phyloP scores from a whole-genome alignment of 2,113 vertebrate species.

The Coturnix japonica region DNA sequence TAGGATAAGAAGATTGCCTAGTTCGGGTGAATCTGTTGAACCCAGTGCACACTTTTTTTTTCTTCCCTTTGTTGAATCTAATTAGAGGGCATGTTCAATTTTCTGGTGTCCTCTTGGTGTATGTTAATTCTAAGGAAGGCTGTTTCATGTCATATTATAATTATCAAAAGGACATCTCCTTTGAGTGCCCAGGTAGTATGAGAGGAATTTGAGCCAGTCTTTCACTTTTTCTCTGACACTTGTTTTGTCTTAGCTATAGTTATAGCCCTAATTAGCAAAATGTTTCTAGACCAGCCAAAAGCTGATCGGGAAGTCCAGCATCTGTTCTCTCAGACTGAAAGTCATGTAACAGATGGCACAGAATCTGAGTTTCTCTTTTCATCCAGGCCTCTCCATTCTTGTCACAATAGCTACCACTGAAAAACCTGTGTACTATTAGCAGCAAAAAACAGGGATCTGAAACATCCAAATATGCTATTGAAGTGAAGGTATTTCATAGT shows the following conservation, averaged over 20 bases:
- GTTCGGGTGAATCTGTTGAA: neutral
- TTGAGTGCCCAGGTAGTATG: neutral
- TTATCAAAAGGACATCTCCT: neutral
- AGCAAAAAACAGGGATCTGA: neutral
- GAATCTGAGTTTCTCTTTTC: constrained; percentile 52
- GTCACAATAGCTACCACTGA: constrained; percentile 34
- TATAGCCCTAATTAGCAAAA: constrained; percentile 57
- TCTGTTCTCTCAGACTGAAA: constrained; percentile 72
- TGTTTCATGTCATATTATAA: neutral
- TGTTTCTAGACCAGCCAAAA: constrained; percentile 61
- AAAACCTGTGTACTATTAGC: neutral
- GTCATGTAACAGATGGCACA: constrained; percentile 71
- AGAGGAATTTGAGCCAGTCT: neutral
- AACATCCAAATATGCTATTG: neutral
- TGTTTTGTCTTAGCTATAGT: constrained; percentile 26
- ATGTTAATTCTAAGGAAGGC: neutral
- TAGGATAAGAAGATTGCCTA: neutral
- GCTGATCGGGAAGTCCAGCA: constrained; percentile 67
- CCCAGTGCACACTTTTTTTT: neutral
- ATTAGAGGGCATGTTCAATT: neutral
- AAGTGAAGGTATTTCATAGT: neutral
- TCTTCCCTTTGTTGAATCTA: neutral
- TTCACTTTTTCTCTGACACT: neutral
- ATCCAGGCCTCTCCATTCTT: constrained; percentile 31
- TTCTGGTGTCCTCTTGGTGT: neutral